phyloP scores from a whole-genome alignment of 2,113 vertebrate genomes.

The crab-eating macaque (Macaca fascicularis) region T2T-MFA8v1.1 NC_088375.1:166009501-166010000 shows the following conservation, averaged over 20 bases:
- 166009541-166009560: background rate
- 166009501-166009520: constrained; percentile 9
- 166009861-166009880: constrained; percentile 51
- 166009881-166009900: constrained; percentile 7
- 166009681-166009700: constrained; percentile 61
- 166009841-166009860: constrained; percentile 17
- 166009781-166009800: background rate
- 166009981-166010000: background rate
- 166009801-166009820: constrained; percentile 42
- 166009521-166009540: constrained; percentile 1
- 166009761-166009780: constrained; percentile 49
- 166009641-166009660: constrained; percentile 54
- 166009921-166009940: background rate
- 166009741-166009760: background rate
- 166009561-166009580: constrained; percentile 29
- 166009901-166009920: background rate
- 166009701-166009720: constrained; percentile 50
- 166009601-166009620: constrained; percentile 47
- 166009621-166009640: constrained; percentile 57
- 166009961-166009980: background rate
- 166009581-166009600: constrained; percentile 14
- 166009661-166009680: constrained; percentile 42
- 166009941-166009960: background rate
- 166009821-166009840: constrained; percentile 37
- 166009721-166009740: constrained; percentile 56